Evolutionary conservation across 2,113 vertebrate species (phyloP).

Genomic region (Panthera tigris): DNA sequence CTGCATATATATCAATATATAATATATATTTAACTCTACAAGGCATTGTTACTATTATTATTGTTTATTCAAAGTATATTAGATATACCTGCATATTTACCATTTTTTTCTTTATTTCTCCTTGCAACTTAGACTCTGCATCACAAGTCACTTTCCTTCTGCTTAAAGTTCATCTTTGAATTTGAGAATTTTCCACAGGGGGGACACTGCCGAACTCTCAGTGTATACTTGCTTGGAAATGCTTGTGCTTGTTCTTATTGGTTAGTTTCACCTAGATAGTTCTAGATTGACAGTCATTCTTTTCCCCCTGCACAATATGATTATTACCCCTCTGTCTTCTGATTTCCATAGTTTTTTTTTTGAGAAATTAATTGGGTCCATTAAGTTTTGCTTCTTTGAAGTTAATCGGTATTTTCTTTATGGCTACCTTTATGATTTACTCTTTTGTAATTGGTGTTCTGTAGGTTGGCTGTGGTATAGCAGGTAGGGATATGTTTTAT

Average conservation of each 20-base stretch:
- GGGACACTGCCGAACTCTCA: background rate
- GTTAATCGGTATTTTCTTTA: background rate
- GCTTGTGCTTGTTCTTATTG: background rate
- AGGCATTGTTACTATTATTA: background rate
- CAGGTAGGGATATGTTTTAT: background rate
- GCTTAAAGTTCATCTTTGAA: background rate
- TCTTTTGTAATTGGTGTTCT: background rate
- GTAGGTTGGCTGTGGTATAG: background rate
- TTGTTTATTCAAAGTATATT: background rate
- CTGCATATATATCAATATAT: background rate
- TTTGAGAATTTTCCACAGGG: background rate
- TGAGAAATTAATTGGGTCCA: background rate
- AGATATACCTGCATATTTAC: background rate
- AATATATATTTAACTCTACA: background rate
- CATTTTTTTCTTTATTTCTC: background rate
- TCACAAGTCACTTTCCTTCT: background rate
- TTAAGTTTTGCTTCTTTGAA: background rate
- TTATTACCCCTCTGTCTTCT: background rate
- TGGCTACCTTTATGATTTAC: background rate
- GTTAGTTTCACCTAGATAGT: background rate
- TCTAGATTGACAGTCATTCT: background rate
- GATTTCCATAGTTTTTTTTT: background rate
- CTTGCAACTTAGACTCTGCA: background rate
- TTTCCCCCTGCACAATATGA: background rate
- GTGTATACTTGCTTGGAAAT: background rate